A percentile compares a stretch with the other conserved stretches of the same genome.
Evolutionary conservation across 2,888 invertebrate genomes (phyloP).

Genomic region (Abrostola tripartita): DNA sequence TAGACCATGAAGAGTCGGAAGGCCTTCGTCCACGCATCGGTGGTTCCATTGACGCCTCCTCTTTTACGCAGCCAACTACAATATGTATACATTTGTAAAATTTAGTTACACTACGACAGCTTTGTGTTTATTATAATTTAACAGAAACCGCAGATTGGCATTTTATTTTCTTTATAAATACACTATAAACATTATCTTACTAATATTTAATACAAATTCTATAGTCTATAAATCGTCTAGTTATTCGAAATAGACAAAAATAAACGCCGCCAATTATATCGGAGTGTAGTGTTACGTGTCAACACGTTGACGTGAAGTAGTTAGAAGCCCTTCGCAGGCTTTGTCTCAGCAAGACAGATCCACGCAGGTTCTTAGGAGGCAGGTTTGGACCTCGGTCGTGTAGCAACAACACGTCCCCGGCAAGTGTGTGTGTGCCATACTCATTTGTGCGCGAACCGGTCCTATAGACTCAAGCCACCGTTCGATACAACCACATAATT

Average conservation of each 20-base stretch:
- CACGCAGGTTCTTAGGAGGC: conserved; percentile 59
- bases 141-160: neutral
- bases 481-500: conserved; percentile 79
- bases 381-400: conserved; percentile 64
- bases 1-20: conserved; percentile 66
- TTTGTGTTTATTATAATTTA: neutral
- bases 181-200: neutral
- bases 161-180: neutral
- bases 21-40: conserved; percentile 68
- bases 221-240: conserved; percentile 15
- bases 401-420: conserved; percentile 53
- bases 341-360: conserved; percentile 56
- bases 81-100: conserved; percentile 24
- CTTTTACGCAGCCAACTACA: conserved; percentile 59
- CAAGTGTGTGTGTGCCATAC: conserved; percentile 61
- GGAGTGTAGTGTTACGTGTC: conserved; percentile 44
- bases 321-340: conserved; percentile 55
- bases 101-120: neutral
- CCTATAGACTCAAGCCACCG: conserved; percentile 76
- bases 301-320: conserved; percentile 51
- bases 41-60: conserved; percentile 69
- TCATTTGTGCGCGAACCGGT: conserved; percentile 76
- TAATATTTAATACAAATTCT: conserved; percentile 6
- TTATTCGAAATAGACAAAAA: conserved; percentile 34
- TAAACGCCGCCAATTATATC: conserved; percentile 42